Evolutionary conservation across 2,113 vertebrate genomes (phyloP).

Genomic region (Procavia capensis): DNA sequence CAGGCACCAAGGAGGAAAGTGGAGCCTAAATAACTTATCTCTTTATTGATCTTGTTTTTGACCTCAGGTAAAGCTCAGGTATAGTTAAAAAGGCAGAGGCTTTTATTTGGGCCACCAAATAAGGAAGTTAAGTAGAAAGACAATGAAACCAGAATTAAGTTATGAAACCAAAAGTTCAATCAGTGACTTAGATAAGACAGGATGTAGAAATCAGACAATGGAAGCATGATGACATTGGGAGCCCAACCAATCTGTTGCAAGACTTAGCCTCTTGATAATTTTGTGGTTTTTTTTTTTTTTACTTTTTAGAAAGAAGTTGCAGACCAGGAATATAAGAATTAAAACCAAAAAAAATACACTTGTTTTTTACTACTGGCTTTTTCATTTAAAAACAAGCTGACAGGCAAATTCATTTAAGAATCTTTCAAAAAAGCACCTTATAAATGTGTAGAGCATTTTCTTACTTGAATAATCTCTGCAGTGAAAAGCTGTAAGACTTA

Average conservation of each 20-base stretch:
- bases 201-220: constrained; percentile 9
- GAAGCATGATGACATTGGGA: background rate
- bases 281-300: constrained; percentile 57
- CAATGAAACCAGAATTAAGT: constrained; percentile 24
- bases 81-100: background rate
- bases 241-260: background rate
- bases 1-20: background rate
- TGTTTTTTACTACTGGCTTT: constrained; percentile 38
- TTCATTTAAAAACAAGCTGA: constrained; percentile 44
- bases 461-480: constrained; percentile 17
- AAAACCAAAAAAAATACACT: background rate
- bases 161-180: constrained; percentile 55
- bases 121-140: constrained; percentile 43
- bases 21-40: background rate
- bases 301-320: background rate
- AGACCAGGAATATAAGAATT: background rate
- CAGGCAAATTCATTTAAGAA: background rate
- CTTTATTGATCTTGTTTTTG: background rate
- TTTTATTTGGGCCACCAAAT: background rate
- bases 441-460: constrained; percentile 27
- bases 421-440: constrained; percentile 35
- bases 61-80: background rate
- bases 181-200: constrained; percentile 19
- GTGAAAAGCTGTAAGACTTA: background rate
- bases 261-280: constrained; percentile 51